These are phyloP conservation scores for Leptodactylus fuscus DNA, from an alignment of 2,113 vertebrate species.

Conservation along the genomic window DNA sequence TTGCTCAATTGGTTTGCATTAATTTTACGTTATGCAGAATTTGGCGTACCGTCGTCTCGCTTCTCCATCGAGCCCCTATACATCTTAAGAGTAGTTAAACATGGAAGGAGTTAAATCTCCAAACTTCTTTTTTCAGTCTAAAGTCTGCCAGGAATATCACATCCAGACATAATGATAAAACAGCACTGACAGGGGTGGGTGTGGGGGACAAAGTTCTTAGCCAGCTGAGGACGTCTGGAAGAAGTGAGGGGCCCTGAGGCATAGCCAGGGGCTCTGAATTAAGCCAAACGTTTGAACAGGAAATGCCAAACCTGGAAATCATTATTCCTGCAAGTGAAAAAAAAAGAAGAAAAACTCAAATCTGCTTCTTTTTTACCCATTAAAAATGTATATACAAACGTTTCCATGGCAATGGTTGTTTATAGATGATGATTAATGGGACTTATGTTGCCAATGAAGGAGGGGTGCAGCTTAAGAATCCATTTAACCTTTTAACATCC, in stretches of 20 bases:
- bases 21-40: not conserved
- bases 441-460: slow-evolving; percentile 41
- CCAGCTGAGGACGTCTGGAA: slow-evolving; percentile 60
- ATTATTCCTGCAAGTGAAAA: slow-evolving; percentile 53
- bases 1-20: not conserved
- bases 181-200: slow-evolving; percentile 58
- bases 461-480: not conserved
- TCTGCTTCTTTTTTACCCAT: slow-evolving; percentile 57
- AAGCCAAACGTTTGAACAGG: slow-evolving; percentile 60
- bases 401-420: slow-evolving; percentile 58
- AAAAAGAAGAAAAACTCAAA: slow-evolving; percentile 29
- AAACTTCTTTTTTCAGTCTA: slow-evolving; percentile 42
- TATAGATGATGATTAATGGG: slow-evolving; percentile 55
- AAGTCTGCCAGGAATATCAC: slow-evolving; percentile 60
- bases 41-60: not conserved
- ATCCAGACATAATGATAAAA: slow-evolving; percentile 62
- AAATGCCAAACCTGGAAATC: slow-evolving; percentile 61
- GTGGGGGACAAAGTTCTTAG: slow-evolving; percentile 59
- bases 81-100: not conserved
- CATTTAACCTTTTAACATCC: slow-evolving; percentile 48
- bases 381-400: slow-evolving; percentile 56
- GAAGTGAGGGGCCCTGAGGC: slow-evolving; percentile 59
- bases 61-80: not conserved
- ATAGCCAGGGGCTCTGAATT: slow-evolving; percentile 57
- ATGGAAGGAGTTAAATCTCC: slow-evolving; percentile 37